Percentiles rank a stretch among this genome's conserved stretches.
These are phyloP conservation scores for Muscicapa comitata DNA, from an alignment of 2,797 vertebrate genomes.

Conservation along the genomic window DNA sequence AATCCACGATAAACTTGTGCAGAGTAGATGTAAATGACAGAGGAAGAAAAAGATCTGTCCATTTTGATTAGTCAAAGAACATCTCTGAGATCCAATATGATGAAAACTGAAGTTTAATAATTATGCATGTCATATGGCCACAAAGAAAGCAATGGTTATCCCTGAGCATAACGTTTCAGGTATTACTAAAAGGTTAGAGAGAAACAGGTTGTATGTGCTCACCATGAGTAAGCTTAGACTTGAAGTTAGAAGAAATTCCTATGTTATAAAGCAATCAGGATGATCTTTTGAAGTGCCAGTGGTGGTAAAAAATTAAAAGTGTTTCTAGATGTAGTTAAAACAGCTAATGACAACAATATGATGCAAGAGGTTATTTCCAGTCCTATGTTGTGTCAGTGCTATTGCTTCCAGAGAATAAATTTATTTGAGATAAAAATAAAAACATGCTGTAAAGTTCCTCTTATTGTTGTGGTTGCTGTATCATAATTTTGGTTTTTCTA, in stretches of 20 bases:
- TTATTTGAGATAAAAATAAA: background rate
- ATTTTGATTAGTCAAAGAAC: background rate
- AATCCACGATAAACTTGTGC: background rate
- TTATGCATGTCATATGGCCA: background rate
- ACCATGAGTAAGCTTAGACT: background rate
- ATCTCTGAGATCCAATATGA: background rate
- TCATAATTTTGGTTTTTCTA: background rate
- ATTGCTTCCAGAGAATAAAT: background rate
- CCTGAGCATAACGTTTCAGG: background rate
- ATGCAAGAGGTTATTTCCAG: background rate
- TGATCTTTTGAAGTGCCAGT: background rate
- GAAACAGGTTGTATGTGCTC: background rate
- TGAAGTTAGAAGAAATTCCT: background rate
- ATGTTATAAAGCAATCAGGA: background rate
- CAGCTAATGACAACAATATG: background rate
- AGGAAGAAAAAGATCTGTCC: background rate
- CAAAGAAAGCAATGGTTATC: background rate
- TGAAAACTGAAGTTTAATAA: background rate
- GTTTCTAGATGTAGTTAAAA: background rate
- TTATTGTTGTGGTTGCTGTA: background rate
- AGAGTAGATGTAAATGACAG: background rate
- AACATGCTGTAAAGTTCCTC: background rate
- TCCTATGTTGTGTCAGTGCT: background rate
- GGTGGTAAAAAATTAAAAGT: background rate
- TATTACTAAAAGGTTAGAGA: background rate